Evolutionary conservation across 2,888 invertebrate genomes (phyloP), one percentile per base, ranked within the genome.

Genomic region (Tetrapedia diversipes): DNA sequence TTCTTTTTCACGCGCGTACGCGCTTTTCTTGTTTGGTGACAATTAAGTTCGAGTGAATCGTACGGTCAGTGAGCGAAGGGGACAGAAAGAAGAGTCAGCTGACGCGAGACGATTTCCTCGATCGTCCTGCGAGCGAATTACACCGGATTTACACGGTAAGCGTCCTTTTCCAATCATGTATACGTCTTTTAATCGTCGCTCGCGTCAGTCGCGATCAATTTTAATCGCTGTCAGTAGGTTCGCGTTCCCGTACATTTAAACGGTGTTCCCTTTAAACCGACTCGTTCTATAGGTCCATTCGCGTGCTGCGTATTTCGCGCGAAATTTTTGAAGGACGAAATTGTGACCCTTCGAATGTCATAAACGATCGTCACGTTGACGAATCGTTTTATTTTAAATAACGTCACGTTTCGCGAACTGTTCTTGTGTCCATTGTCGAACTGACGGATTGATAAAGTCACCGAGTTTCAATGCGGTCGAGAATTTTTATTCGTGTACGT

Each of bases 281-380:
- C 47, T 54, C 67, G 49, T 63, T 65, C 66, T 27, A 77, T 79
- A 73, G 73, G 61, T 65, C 65, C 68, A 37, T 22, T 77, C 53
- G 73, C 68, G 68, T 51, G 64, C 19, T 49, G 29, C 59, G 68
- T 34, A 53, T 73, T 69, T 73, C 79, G 79, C 79, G 79, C 64
- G 79, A 59, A 79, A 69, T 69, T 73, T 79, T 77, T 59, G 66
- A 79, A 67, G 66, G 14, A 16, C 22, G 37, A 34, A 11, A 16
- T 57, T 24, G 10, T 27, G 0, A 37, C 11, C 11, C 1, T n/a
- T 1, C 11, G 0, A 8, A 3, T 10, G 1, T 39, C 11, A 7
- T 32, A 32, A 39, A 32, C 4, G 19, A 14, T 4, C 6, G 4
- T 37, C 24, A 24, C 8, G 4, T 7, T 0, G 1, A 24, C 1